Base-by-base conservation (phyloP, 2,797 vertebrate genomes). In the Gymnothorax reevesii region DNA sequence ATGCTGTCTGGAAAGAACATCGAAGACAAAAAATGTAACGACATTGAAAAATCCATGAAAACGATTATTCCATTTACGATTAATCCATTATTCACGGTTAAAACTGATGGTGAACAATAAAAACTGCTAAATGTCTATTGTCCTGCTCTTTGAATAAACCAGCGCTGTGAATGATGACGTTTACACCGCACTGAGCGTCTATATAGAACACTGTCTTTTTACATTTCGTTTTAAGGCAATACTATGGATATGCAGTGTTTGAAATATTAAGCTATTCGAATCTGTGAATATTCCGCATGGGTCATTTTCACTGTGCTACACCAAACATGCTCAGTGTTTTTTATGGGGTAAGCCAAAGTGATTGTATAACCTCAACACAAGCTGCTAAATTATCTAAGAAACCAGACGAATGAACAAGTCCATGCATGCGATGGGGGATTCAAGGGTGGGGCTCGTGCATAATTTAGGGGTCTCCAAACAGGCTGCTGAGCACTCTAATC, bases 221-320 rank as follows among this genome's bases (percentile, higher is more conserved):
- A 90, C 57, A 89, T 86, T 90, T 84, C 62, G 86, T 87, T 93
- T 94, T 94, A 95, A 95, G 94, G 93, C 93, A 94, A 91, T 89
- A 92, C 91, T 91, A 89, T 87, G 83, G 87, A 93, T 91, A 90
- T 88, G 91, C 60, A 90, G 66, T 83, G 49, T 83, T 83, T 92
- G 87, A 85, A 27, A 87, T n/a, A 57, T 88, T 69, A n/a, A 92
- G 94, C 94, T 95, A 94, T 93, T 93, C 62, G 77, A 89, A 87
- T 88, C 84, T 77, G 90, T 86, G 86, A 91, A 84, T 84, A 89
- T 89, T 42, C 33, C 33, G 33, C 33, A 88, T 85, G 88, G 87
- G 60, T 84, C 55, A 86, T 89, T 83, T 42, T 55, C 79, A 89
- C 90, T 85, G 88, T 85, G 87, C 87, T 86, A 89, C 86, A 88